Evolutionary conservation across 1,140 invertebrate species (phyloP).

Genomic region (Drosophila bifasciata): DNA sequence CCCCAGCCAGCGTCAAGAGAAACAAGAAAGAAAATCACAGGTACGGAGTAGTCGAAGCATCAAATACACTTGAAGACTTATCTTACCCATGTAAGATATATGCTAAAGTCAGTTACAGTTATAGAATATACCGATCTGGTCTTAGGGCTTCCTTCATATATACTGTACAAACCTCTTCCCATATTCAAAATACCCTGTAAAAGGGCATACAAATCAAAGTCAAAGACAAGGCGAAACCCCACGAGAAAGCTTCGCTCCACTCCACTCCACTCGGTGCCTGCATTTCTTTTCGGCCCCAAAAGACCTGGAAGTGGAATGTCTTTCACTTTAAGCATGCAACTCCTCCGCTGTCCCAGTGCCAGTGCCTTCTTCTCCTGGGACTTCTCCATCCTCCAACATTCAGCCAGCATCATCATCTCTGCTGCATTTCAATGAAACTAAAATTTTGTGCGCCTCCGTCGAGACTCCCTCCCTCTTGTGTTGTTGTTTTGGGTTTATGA

Average conservation of each 20-base stretch:
- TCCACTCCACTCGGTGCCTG: no score
- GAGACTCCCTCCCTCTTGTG: conserved; percentile 4
- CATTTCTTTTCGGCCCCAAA: conserved; percentile 37
- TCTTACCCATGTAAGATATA: no score
- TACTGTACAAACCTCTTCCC: no score
- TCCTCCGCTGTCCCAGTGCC: conserved; percentile 19
- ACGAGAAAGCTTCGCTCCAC: conserved; percentile 55
- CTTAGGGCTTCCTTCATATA: no score
- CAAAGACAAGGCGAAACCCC: conserved; percentile 57
- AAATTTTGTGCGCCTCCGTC: conserved; percentile 43
- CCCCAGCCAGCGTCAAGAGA: conserved; percentile 10
- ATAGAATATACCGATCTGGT: no score
- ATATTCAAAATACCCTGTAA: not conserved
- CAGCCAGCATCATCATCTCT: conserved; percentile 25
- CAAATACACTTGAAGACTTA: no score
- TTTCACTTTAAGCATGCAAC: conserved; percentile 68
- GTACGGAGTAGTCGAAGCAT: no score
- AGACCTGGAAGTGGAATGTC: conserved; percentile 72
- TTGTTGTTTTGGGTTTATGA: conserved; percentile 37
- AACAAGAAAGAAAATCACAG: not conserved
- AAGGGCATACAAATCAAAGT: conserved; percentile 44
- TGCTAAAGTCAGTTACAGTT: no score
- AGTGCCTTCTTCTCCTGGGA: conserved; percentile 4
- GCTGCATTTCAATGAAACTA: conserved; percentile 76
- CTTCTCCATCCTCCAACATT: not conserved